Base-by-base conservation (phyloP, 2,888 invertebrate species). In the Acleris literana region DNA sequence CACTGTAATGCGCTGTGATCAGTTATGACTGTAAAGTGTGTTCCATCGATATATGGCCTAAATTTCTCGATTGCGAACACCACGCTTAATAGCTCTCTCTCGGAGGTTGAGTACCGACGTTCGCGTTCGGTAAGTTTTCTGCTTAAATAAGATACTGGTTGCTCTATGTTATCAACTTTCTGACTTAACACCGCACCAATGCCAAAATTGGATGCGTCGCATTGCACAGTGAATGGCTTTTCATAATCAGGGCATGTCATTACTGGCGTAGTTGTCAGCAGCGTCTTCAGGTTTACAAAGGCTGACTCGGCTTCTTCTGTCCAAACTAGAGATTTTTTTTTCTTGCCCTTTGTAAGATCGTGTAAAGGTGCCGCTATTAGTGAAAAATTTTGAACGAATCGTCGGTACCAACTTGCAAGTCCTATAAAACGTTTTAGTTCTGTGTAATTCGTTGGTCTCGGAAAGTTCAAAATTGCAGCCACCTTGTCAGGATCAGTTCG, bases 1-100 rank as follows among this genome's bases (percentile, higher is more conserved):
- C 76, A 78, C 44, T 71, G 58, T 1, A 80, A 59, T 11, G 74
- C 73, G n/a, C 69, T 63, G 46, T 76, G 74, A 67, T 79, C 78
- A 1, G 79, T 71, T 5, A 72, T 33, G 0, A 76, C 68, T 1
- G 25, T 71, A 46, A 76, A 75, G 6, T 65, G 57, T 13, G 70
- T 70, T 3, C 74, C 75, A 56, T 72, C 72, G 11, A 70, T 33
- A 65, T 71, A 77, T 29, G 69, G 46, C 56, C 55, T 55, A 39
- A 55, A 55, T 16, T 55, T 55, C 6, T 55, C 55, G 18, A 55
- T 11, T 3, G 55, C 55, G 11, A 39, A 39, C 13, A 55, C 55
- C 13, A 55, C 55, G 39, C 55, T 55, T 18, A 55, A 16, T 3
- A 55, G 39, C 11, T 55, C 55, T 43, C 55, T 55, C 11, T 55